Base-by-base conservation (phyloP, 2,888 invertebrate genomes). In the Cosmorhoe ocellata region DNA sequence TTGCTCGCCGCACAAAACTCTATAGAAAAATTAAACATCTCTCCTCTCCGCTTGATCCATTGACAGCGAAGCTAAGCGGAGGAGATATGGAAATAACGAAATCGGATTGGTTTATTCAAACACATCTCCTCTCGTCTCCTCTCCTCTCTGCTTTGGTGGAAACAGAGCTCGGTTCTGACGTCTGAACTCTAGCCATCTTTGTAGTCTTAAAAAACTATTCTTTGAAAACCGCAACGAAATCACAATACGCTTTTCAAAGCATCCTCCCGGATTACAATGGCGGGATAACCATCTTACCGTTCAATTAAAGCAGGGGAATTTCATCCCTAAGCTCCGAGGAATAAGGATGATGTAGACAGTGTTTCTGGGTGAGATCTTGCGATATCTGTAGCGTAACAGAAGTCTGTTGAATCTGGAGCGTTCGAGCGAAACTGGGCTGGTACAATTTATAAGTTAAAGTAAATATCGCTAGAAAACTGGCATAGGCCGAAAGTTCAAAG, bases 371-470 rank as follows among this genome's bases (percentile, higher is more conserved):
- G 13, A 49, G 36, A 27, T 66, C 55, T 66, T 64, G 56, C 43
- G 49, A 58, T 60, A 68, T 69, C 58, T 65, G 66, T 67, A 65
- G 67, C 71, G 73, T 68, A 66, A 73, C 70, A 53, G 63, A 73
- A 61, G 63, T 51, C 61, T 24, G 24, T 56, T 69, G 67, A 65
- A 66, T 66, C 67, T 63, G 61, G 63, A 63, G 70, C 70, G 61
- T 55, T 72, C 62, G 59, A 49, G 74, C 73, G 76, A 64, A 74
- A 74, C 71, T 58, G 8, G 9, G 49, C 22, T 55, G 64, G 68
- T 58, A 12, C 56, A 67, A 67, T 56, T 51, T 18, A 45, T 41
- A 30, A 12, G 43, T n/a, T n/a, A n/a, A n/a, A n/a, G n/a, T n/a
- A n/a, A n/a, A n/a, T n/a, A n/a, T n/a, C n/a, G n/a, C n/a, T n/a